phyloP scores from a whole-genome alignment of 2,797 vertebrate genomes.

The Sebastes cheni region DNA sequence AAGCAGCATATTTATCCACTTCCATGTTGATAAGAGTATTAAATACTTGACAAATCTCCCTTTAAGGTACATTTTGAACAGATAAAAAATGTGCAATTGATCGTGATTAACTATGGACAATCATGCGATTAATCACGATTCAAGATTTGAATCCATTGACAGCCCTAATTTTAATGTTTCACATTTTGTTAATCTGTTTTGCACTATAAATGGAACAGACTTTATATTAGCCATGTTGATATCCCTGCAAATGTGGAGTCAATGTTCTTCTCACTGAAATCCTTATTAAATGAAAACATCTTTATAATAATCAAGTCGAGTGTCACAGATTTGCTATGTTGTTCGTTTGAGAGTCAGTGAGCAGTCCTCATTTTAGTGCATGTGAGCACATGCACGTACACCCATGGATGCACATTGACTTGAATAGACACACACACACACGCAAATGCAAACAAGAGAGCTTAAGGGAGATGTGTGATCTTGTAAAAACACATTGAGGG shows the following conservation, averaged over 20 bases:
- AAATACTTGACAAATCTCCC: too few relatives aligned
- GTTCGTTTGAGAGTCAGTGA: slow-evolving; percentile 35
- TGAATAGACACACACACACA: slow-evolving; percentile 39
- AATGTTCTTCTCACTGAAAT: background rate
- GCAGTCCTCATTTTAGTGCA: slow-evolving; percentile 37
- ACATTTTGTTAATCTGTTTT: background rate
- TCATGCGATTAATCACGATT: too few relatives aligned
- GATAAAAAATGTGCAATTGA: too few relatives aligned
- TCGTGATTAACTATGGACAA: too few relatives aligned
- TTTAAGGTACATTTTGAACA: too few relatives aligned
- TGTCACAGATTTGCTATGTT: slow-evolving; percentile 32
- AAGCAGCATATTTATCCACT: too few relatives aligned
- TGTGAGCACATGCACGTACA: slow-evolving; percentile 37
- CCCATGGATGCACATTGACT: slow-evolving; percentile 39
- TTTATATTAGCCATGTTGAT: background rate
- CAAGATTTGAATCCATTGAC: too few relatives aligned
- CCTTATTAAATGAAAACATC: slow-evolving; percentile 7
- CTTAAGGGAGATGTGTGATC: slow-evolving; percentile 73
- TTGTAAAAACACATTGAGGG: slow-evolving; percentile 72
- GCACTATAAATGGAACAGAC: background rate
- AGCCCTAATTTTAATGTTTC: background rate
- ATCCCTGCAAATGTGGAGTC: background rate
- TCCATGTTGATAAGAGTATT: too few relatives aligned
- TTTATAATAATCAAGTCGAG: slow-evolving; percentile 20
- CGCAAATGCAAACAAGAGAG: slow-evolving; percentile 43